Conservation (phyloP, 2,888 invertebrate species). For the Julus scanicus region DNA sequence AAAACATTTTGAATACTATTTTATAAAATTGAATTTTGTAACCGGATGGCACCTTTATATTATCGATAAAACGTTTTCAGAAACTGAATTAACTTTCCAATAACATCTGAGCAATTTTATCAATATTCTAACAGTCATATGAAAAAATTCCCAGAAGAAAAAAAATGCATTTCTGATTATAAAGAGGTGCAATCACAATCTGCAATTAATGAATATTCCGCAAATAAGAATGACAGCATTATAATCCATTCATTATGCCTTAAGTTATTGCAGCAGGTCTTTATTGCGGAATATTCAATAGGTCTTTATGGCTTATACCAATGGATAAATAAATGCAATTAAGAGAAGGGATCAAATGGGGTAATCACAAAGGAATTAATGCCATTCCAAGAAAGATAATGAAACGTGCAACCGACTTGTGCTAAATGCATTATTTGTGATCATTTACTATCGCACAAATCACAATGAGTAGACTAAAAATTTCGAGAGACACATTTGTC, state of each 20-base stretch:
- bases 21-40: not conserved
- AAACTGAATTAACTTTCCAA: not conserved
- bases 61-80: not conserved
- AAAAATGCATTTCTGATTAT: not conserved
- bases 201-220: not conserved
- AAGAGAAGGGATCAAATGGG: not conserved
- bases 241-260: not conserved
- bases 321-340: not conserved
- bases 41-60: not conserved
- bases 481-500: conserved; percentile 17
- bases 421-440: conserved; percentile 1
- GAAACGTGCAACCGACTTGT: not conserved
- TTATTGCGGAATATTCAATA: not conserved
- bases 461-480: not conserved
- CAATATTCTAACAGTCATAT: too few species aligned
- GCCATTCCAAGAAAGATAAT: not conserved
- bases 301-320: not conserved
- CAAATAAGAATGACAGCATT: not conserved
- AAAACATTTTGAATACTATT: not conserved
- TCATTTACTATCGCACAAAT: conserved; percentile 14
- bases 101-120: not conserved
- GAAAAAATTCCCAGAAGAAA: not conserved
- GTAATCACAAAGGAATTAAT: not conserved
- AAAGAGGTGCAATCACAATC: not conserved
- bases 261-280: not conserved